phyloP scores from a whole-genome alignment of 2,888 invertebrate genomes.

The Laothoe populi region DNA sequence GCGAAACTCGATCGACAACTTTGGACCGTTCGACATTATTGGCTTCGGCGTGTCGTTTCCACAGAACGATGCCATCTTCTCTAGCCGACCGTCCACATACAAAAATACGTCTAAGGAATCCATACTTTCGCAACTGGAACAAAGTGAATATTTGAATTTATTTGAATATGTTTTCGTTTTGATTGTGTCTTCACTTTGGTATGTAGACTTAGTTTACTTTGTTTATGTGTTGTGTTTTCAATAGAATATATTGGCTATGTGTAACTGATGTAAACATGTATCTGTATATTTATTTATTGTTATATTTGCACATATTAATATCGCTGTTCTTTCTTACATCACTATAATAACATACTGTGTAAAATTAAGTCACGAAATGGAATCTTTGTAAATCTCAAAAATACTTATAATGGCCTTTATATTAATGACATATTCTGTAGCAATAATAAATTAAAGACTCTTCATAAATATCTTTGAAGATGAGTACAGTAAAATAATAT shows the following conservation, averaged over 20 bases:
- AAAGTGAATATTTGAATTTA: conserved; percentile 38
- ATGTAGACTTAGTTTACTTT: neutral
- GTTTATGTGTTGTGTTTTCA: neutral
- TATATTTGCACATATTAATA: no score
- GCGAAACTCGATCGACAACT: conserved; percentile 93
- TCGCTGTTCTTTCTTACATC: no score
- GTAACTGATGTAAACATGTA: no score
- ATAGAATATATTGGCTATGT: neutral
- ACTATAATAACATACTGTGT: no score
- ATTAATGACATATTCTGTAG: neutral
- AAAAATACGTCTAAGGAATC: conserved; percentile 92
- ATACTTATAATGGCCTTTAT: no score
- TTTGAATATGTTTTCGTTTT: conserved; percentile 6
- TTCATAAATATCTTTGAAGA: neutral
- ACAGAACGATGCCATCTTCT: conserved; percentile 95
- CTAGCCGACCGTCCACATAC: conserved; percentile 92
- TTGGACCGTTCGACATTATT: conserved; percentile 96
- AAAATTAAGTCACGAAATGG: no score
- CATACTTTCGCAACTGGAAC: conserved; percentile 90
- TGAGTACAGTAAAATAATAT: neutral
- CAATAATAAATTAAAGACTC: neutral
- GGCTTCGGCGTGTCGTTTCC: conserved; percentile 92
- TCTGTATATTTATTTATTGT: neutral
- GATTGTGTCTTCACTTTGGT: neutral
- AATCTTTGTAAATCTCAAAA: no score